phyloP scores from a whole-genome alignment of 2,888 invertebrate genomes.

The Troides aeacus region DNA sequence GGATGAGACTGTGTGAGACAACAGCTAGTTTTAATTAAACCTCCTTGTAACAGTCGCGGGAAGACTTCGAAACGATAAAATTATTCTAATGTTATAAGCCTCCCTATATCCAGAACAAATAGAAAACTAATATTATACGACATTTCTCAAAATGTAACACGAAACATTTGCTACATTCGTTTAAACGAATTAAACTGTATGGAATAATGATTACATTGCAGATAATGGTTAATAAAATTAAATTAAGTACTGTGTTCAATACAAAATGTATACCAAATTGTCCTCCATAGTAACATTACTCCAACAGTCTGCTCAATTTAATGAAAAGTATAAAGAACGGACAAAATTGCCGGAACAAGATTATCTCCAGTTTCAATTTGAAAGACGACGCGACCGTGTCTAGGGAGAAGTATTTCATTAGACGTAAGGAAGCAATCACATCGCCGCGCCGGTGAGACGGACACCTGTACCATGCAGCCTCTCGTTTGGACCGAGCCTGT shows the following conservation, averaged over 20 bases:
- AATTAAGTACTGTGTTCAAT: constrained; percentile 29
- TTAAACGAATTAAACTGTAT: constrained; percentile 34
- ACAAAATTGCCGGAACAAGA: constrained; percentile 60
- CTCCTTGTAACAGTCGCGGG: constrained; percentile 73
- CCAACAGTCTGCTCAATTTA: constrained; percentile 61
- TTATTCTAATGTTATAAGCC: constrained; percentile 79
- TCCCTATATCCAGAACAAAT: constrained; percentile 66
- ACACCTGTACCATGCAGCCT: constrained; percentile 49
- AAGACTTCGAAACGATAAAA: constrained; percentile 75
- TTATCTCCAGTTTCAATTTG: constrained; percentile 75
- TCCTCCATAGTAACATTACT: constrained; percentile 52
- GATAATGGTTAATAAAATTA: not conserved
- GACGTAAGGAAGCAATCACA: constrained; percentile 46
- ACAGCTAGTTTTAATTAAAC: constrained; percentile 81
- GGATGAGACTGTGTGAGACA: constrained; percentile 80
- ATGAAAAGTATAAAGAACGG: constrained; percentile 68
- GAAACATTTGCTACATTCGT: constrained; percentile 31
- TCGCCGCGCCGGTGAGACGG: constrained; percentile 40
- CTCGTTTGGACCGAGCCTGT: constrained; percentile 24
- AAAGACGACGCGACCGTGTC: constrained; percentile 53
- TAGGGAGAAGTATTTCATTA: constrained; percentile 73
- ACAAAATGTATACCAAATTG: constrained; percentile 40
- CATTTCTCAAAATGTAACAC: constrained; percentile 43
- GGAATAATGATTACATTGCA: constrained; percentile 12
- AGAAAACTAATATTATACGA: constrained; percentile 69